Conservation (phyloP, 37 sponge, comb jelly and placozoan species). For the Diacarnus erythraeanus region DNA sequence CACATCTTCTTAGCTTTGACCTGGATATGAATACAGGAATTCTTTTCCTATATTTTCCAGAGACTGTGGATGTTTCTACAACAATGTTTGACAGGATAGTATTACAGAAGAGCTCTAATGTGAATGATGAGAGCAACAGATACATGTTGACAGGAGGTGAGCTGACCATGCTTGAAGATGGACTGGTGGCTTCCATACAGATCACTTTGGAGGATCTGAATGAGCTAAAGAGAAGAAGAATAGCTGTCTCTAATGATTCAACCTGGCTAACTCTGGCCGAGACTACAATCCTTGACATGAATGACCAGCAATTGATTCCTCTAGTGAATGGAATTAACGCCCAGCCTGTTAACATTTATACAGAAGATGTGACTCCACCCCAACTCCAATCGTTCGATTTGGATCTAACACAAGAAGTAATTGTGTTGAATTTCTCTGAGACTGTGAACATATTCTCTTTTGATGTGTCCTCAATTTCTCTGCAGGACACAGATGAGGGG, state of each 20-base stretch:
- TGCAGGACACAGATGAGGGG: constrained; percentile 72
- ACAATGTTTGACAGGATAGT: constrained; percentile 74
- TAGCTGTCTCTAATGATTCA: constrained; percentile 58
- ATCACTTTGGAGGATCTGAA: constrained; percentile 79
- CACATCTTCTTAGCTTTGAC: constrained; percentile 70
- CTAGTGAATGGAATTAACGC: constrained; percentile 56
- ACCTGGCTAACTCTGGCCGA: constrained; percentile 74
- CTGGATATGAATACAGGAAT: constrained; percentile 88
- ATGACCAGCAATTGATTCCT: constrained; percentile 53
- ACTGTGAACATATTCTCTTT: constrained; percentile 66
- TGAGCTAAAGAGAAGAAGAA: constrained; percentile 79
- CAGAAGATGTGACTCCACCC: constrained; percentile 74
- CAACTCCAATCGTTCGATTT: constrained; percentile 53
- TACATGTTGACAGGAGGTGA: constrained; percentile 75
- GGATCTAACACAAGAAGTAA: constrained; percentile 46
- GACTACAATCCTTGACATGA: constrained; percentile 76
- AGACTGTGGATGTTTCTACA: constrained; percentile 80
- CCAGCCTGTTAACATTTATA: constrained; percentile 45
- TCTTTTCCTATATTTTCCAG: constrained; percentile 70
- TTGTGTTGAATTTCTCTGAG: constrained; percentile 79
- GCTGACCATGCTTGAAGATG: constrained; percentile 66
- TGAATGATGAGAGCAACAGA: constrained; percentile 28
- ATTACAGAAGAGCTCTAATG: constrained; percentile 76
- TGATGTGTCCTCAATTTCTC: constrained; percentile 65
- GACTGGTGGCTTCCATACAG: constrained; percentile 43